Conservation (phyloP, 1,140 invertebrate species). For the Cylas formicarius region DNA sequence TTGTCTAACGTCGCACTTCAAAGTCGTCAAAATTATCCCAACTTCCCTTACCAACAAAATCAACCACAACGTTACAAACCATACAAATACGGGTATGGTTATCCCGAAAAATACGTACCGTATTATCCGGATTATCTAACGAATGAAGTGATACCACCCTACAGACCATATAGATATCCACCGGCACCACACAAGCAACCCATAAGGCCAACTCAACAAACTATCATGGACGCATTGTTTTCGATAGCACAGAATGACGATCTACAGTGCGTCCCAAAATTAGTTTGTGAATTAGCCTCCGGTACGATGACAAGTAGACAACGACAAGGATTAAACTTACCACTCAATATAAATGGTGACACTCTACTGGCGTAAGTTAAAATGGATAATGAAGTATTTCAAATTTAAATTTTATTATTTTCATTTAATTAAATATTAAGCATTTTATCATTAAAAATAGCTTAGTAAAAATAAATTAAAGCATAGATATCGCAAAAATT, state of each 20-base stretch:
- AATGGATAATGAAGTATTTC: constrained; percentile 2
- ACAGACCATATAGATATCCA: neutral
- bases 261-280: constrained; percentile 64
- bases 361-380: constrained; percentile 60
- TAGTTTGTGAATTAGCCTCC: constrained; percentile 68
- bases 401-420: no score
- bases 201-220: constrained; percentile 13
- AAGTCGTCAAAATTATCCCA: constrained; percentile 5
- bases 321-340: constrained; percentile 38
- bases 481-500: no score
- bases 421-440: no score
- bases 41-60: constrained; percentile 4
- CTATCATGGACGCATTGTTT: constrained; percentile 51
- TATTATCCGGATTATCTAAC: constrained; percentile 6
- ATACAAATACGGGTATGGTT: constrained; percentile 3
- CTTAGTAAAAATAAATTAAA: no score
- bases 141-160: neutral
- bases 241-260: constrained; percentile 70
- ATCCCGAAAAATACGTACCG: constrained; percentile 3
- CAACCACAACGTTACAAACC: constrained; percentile 4
- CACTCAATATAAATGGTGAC: constrained; percentile 52
- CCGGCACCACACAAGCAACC: neutral
- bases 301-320: constrained; percentile 50
- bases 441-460: no score
- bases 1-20: constrained; percentile 22